Conservation (phyloP, 2,797 vertebrate genomes). For the Esox masquinongy region DNA sequence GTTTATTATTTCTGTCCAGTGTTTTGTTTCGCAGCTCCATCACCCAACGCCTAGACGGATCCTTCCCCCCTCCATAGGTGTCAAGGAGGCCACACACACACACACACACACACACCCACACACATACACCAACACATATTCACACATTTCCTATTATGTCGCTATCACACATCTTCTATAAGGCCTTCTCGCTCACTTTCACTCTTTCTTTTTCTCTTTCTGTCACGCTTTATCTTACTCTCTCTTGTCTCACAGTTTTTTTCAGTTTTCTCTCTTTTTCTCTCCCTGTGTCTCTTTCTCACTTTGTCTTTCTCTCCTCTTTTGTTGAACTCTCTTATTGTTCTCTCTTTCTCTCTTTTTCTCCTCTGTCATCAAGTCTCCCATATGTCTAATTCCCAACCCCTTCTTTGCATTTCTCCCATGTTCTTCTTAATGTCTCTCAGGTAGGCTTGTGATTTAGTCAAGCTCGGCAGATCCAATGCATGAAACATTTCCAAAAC, state of each 20-base stretch:
- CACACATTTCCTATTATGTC: constrained; percentile 8
- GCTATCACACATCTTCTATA: constrained; percentile 1
- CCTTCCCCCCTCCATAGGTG: constrained; percentile 63
- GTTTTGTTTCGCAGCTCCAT: constrained; percentile 74
- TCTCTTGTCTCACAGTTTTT: not conserved
- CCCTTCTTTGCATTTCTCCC: not conserved
- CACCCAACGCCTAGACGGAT: constrained; percentile 62
- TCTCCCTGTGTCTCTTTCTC: too few relatives aligned
- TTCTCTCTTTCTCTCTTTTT: too few relatives aligned
- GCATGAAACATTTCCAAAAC: not conserved
- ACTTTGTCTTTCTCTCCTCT: too few relatives aligned
- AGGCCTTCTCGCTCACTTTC: constrained; percentile 1
- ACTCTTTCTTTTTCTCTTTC: too few relatives aligned
- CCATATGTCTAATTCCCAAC: constrained; percentile 9
- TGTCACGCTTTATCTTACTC: too few relatives aligned
- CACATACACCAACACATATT: constrained; percentile 31
- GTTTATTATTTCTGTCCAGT: constrained; percentile 70
- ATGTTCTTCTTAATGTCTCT: constrained; percentile 5
- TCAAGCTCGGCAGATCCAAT: constrained; percentile 4
- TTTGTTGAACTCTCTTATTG: too few relatives aligned
- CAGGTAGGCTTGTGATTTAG: constrained; percentile 15
- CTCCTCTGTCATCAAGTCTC: too few relatives aligned
- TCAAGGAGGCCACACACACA: constrained; percentile 67
- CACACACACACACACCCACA: constrained; percentile 24
- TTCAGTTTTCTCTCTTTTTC: too few relatives aligned